These are phyloP conservation scores for Drosophila repleta DNA, from an alignment of 1,140 invertebrate species.

Conservation along the genomic window DNA sequence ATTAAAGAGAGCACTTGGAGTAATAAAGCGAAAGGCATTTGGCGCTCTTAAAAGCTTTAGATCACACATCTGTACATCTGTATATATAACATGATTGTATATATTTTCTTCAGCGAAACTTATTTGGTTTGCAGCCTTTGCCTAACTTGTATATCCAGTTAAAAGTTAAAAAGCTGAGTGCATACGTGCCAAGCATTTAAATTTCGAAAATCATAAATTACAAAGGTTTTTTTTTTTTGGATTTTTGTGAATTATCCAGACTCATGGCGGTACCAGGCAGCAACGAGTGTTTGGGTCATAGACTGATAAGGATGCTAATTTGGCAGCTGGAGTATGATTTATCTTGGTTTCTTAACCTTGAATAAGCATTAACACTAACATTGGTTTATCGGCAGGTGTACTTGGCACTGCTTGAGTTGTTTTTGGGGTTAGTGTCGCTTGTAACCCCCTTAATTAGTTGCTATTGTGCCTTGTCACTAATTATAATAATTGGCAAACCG, in stretches of 20 bases:
- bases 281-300: conserved; percentile 1
- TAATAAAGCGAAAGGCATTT: not conserved
- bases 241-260: not conserved
- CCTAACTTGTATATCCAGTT: conserved; percentile 22
- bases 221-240: not conserved
- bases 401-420: conserved; percentile 37
- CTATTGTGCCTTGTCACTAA: conserved; percentile 61
- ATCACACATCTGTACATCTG: not conserved
- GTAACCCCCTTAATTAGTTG: conserved; percentile 53
- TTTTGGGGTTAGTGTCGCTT: conserved; percentile 41
- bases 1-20: not conserved
- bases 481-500: conserved; percentile 61
- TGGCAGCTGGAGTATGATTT: not conserved
- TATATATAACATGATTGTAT: not conserved
- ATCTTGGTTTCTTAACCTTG: conserved; percentile 22
- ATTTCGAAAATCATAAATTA: conserved; percentile 20
- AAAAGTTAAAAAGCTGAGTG: not conserved
- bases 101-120: not conserved
- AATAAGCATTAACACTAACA: conserved; percentile 16
- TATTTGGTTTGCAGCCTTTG: conserved; percentile 1
- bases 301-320: conserved; percentile 18
- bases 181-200: conserved; percentile 5
- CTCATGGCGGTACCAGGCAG: conserved; percentile 10
- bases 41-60: not conserved
- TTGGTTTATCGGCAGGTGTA: conserved; percentile 30